Conservation (phyloP, 2,797 vertebrate genomes). For the Ptychobarbus kaznakovi region DNA sequence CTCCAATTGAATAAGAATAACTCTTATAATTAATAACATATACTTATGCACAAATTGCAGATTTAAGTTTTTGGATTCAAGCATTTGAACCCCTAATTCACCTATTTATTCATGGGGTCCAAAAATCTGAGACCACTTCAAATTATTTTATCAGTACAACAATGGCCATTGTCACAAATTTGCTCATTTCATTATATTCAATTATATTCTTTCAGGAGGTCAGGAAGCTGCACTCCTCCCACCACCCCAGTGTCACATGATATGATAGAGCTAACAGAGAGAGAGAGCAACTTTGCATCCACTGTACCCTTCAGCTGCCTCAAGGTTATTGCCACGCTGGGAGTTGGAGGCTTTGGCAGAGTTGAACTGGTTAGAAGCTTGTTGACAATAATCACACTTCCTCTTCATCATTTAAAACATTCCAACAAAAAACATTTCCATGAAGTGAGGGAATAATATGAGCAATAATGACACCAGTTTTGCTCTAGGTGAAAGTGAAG, state of each 20-base stretch:
- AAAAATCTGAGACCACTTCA: neutral
- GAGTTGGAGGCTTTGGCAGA: constrained; percentile 93
- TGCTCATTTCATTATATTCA: neutral
- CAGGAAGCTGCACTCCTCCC: constrained; percentile 77
- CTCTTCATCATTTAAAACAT: neutral
- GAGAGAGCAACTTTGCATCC: constrained; percentile 80
- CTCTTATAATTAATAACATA: neutral
- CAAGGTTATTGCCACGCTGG: constrained; percentile 89
- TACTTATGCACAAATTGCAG: neutral
- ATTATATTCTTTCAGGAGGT: constrained; percentile 72
- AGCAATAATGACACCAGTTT: constrained; percentile 5
- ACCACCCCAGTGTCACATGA: constrained; percentile 84
- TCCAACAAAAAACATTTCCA: neutral
- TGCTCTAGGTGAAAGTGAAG: constrained; percentile 87
- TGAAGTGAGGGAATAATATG: neutral
- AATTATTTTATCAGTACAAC: neutral
- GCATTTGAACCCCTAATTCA: neutral
- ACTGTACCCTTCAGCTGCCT: constrained; percentile 87
- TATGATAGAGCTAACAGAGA: constrained; percentile 86
- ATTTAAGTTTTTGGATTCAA: neutral
- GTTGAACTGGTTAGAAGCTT: constrained; percentile 89
- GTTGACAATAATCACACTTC: neutral
- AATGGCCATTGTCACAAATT: neutral
- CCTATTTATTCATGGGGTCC: neutral
- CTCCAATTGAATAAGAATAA: neutral